Evolutionary conservation across 2,888 invertebrate genomes (phyloP).

Genomic region (Cataglyphis livida): DNA sequence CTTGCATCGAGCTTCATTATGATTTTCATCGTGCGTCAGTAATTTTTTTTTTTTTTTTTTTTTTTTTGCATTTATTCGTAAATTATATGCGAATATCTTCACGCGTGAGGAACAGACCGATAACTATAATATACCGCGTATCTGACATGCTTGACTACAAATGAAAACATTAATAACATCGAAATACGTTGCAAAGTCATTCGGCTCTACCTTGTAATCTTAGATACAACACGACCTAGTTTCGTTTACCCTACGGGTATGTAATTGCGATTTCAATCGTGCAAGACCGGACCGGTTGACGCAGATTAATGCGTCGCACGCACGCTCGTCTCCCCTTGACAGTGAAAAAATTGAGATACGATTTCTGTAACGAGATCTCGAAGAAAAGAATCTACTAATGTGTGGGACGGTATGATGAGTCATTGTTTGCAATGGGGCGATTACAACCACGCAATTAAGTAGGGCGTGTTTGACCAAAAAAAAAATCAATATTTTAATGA

Average conservation of each 20-base stretch:
- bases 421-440: slow-evolving; percentile 62
- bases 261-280: slow-evolving; percentile 39
- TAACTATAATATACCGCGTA: slow-evolving; percentile 4
- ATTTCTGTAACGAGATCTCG: slow-evolving; percentile 39
- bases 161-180: slow-evolving; percentile 25
- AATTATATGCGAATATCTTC: slow-evolving; percentile 16
- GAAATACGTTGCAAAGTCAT: slow-evolving; percentile 2
- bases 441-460: slow-evolving; percentile 62
- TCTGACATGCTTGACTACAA: background rate
- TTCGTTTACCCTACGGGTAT: slow-evolving; percentile 22
- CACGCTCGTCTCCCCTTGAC: slow-evolving; percentile 41
- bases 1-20: slow-evolving; percentile 11
- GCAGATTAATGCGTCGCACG: slow-evolving; percentile 42
- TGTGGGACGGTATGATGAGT: slow-evolving; percentile 58
- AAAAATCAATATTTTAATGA: slow-evolving; percentile 7
- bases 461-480: background rate
- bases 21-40: background rate
- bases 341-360: slow-evolving; percentile 40
- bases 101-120: background rate
- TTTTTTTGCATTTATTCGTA: slow-evolving; percentile 13
- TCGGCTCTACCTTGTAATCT: slow-evolving; percentile 36
- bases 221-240: slow-evolving; percentile 36
- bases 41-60: background rate
- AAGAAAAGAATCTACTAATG: slow-evolving; percentile 17
- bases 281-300: slow-evolving; percentile 26